Base-by-base conservation (phyloP, 2,888 invertebrate genomes). In the Eledone cirrhosa region DNA sequence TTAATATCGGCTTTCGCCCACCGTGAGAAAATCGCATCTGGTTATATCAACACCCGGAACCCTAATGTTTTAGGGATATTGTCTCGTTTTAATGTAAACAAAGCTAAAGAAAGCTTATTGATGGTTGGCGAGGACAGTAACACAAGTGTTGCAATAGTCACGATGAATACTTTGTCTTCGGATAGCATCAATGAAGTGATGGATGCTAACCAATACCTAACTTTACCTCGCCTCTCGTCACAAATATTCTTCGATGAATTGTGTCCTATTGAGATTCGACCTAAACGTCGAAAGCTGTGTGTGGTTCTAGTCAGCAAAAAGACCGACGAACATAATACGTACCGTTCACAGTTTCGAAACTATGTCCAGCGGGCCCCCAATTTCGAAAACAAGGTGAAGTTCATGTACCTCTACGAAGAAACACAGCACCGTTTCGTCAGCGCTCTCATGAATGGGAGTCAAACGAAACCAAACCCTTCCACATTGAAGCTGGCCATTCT, bases 161-260 rank as follows among this genome's bases (percentile, higher is more conserved):
- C 72, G n/a, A 72, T 72, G 72, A 31, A 41, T 72, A 19, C 72
- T 33, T 95, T 98, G 88, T 95, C 97, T 19, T 94, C 95, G 41
- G 94, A 94, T 86, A 95, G 96, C 0, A 93, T 98, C 90, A 94
- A 95, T 83, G 96, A 97, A 90, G 94, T 97, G 78, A 95, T 98
- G 80, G 94, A 95, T 79, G 94, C 94, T 74, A 97, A 98, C 92
- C 95, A 96, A 90, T 96, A 95, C 92, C 92, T 98, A 78, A 94
- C 95, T 41, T 91, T 98, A 84, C 98, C 98, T 0, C 92, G 98
- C 79, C 92, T 98, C 11, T 97, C 97, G 0, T 97, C 97, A n/a
- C 97, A 97, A 93, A 93, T 92, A 78, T 92, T 95, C 83, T 92
- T 97, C 85, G 96, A 96, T 88, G 93, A 94, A 13, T 93, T 98